Base-by-base conservation (phyloP, 2,888 invertebrate genomes). In the Cryptops parisi region DNA sequence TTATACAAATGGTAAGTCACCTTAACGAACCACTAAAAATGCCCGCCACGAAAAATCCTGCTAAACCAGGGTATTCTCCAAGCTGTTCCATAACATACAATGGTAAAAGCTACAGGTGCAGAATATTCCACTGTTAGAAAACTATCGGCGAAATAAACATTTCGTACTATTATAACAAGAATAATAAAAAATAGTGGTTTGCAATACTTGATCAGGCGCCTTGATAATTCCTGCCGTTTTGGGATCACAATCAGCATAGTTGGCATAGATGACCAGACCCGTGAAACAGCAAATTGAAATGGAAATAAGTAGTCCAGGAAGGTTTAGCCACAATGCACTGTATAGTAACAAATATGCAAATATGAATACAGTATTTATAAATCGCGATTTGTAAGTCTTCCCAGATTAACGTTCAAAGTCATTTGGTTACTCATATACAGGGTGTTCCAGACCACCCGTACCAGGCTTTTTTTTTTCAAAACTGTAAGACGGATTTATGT, bases 11-110 rank as follows among this genome's bases (percentile, higher is more conserved):
- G 23, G 9, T 47, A 6, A 33, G 1, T 38, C 75, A 91, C 90
- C 93, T 93, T 60, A 94, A 78, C 63, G 93, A 91, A 1, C 93
- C 94, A 40, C 91, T 90, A 68, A 94, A 96, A 55, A 96, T 86
- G 21, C 93, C 91, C 3, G 94, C 88, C 0, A 94, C 91, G 68
- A 96, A 94, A 62, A 94, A 80, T 2, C 94, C 93, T 1, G 91
- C 84, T 1, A 93, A 72, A 0, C 91, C 90, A 27, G 77, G 78
- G 38, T 81, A 72, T 47, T 76, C 67, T 0, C 86, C 84, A 65
- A 93, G 76, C 55, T 81, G 78, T 56, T 82, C 80, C 74, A 94
- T 86, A 24, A 94, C 89, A 66, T 88, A 94, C 38, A 85, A 76
- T 0, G 94, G 94, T 57, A 94, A 75, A 40, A 94, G 73, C 68